Conservation (phyloP, 2,797 vertebrate genomes). For the Paramormyrops hopkinsi region DNA sequence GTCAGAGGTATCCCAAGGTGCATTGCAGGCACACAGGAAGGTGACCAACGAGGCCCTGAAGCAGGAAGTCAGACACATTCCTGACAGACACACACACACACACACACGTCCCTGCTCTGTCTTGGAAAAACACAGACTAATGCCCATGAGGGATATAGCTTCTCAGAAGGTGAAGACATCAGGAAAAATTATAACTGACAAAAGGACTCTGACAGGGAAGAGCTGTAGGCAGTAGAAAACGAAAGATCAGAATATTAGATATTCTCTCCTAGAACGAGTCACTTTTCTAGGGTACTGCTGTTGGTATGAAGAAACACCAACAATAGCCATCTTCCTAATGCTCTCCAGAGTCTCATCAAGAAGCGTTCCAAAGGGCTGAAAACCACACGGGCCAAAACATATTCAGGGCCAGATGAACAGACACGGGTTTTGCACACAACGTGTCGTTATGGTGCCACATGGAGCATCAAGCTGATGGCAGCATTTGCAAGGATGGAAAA, state of each 20-base stretch:
- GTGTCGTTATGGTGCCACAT: background rate
- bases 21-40: background rate
- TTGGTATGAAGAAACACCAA: background rate
- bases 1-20: background rate
- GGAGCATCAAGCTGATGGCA: background rate
- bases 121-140: background rate
- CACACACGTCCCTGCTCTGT: background rate
- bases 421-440: background rate
- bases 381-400: background rate
- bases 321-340: background rate
- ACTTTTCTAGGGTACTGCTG: background rate
- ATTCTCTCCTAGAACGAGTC: background rate
- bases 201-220: background rate
- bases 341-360: background rate
- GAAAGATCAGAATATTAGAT: background rate
- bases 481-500: conserved; percentile 15
- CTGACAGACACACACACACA: background rate
- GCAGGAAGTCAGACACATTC: conserved; percentile 4
- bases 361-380: background rate
- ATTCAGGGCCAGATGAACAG: background rate
- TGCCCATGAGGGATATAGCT: background rate
- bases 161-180: background rate
- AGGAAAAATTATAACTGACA: background rate
- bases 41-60: background rate
- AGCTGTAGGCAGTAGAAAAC: background rate